A percentile compares a stretch with the other conserved stretches of the same genome.
phyloP scores from a whole-genome alignment of 2,888 invertebrate genomes.

The Macrostomum cliftonense region DNA sequence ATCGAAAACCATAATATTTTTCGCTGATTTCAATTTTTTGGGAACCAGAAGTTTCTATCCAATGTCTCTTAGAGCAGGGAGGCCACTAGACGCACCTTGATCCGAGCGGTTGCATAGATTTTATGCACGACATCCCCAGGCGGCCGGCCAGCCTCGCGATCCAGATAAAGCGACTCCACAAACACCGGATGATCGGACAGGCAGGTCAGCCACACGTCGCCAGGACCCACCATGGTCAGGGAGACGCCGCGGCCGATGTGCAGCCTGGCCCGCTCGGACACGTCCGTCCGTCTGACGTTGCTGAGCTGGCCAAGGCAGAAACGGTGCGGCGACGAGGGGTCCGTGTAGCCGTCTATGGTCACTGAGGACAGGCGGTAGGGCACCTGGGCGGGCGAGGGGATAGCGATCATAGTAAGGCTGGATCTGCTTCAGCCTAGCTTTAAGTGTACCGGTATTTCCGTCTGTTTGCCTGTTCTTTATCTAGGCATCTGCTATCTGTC shows the following conservation, averaged over 20 bases:
- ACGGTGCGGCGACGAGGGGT: constrained; percentile 85
- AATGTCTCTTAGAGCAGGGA: too few relatives aligned
- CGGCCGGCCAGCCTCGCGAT: constrained; percentile 79
- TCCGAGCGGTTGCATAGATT: constrained; percentile 85
- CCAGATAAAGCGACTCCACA: constrained; percentile 91
- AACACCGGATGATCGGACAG: constrained; percentile 91
- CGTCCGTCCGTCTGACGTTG: constrained; percentile 89
- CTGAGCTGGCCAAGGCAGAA: constrained; percentile 96
- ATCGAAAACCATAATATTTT: too few relatives aligned
- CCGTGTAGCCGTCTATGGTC: constrained; percentile 87
- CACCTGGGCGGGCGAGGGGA: too few relatives aligned
- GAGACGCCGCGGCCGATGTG: constrained; percentile 85
- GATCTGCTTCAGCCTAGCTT: too few relatives aligned
- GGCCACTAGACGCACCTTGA: constrained; percentile 66
- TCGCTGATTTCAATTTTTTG: too few relatives aligned
- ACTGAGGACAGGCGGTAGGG: constrained; percentile 63
- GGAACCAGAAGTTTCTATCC: too few relatives aligned
- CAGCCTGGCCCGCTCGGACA: constrained; percentile 38
- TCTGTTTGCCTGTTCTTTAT: too few relatives aligned
- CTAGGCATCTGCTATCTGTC: too few relatives aligned
- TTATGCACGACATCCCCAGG: constrained; percentile 96
- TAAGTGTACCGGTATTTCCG: too few relatives aligned
- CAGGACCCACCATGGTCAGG: constrained; percentile 33
- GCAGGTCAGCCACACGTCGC: constrained; percentile 89
- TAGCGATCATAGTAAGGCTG: too few relatives aligned